phyloP scores from a whole-genome alignment of 2,888 invertebrate genomes.

The Axea sp. region DNA sequence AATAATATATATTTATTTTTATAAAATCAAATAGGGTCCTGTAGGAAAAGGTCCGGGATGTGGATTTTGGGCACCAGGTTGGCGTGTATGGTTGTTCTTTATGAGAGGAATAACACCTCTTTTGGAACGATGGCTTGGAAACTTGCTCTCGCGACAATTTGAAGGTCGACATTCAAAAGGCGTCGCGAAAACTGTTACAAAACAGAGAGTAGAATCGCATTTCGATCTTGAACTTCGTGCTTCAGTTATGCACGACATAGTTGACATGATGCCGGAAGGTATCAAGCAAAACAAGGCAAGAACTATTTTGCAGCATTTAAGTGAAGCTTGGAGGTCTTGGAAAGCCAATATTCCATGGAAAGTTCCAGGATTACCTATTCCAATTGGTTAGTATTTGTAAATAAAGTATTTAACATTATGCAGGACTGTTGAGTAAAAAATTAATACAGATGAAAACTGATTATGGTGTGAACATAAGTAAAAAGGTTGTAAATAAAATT shows the following conservation, averaged over 20 bases:
- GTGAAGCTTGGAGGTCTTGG: conserved; percentile 99
- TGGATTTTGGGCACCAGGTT: conserved; percentile 99
- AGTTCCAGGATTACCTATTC: conserved; percentile 98
- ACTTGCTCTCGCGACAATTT: conserved; percentile 98
- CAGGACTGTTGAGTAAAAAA: too few species aligned
- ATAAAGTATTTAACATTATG: too few species aligned
- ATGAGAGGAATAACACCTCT: conserved; percentile 99
- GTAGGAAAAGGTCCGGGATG: conserved; percentile 99
- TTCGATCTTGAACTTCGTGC: conserved; percentile 99
- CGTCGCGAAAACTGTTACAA: conserved; percentile 99
- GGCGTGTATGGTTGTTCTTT: conserved; percentile 99
- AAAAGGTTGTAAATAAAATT: too few species aligned
- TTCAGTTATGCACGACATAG: conserved; percentile 97
- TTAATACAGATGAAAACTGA: too few species aligned
- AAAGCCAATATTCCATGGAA: conserved; percentile 99
- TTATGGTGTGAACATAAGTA: too few species aligned
- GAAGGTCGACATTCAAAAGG: conserved; percentile 99
- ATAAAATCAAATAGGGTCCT: conserved; percentile 90
- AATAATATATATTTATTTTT: too few species aligned
- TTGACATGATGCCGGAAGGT: conserved; percentile 99
- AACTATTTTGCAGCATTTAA: conserved; percentile 98
- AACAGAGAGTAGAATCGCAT: conserved; percentile 99
- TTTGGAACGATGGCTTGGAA: conserved; percentile 99
- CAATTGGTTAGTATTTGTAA: conserved; percentile 82
- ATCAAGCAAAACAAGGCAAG: conserved; percentile 99